Conservation (phyloP, 2,888 invertebrate species). For the Pachymerium ferrugineum region DNA sequence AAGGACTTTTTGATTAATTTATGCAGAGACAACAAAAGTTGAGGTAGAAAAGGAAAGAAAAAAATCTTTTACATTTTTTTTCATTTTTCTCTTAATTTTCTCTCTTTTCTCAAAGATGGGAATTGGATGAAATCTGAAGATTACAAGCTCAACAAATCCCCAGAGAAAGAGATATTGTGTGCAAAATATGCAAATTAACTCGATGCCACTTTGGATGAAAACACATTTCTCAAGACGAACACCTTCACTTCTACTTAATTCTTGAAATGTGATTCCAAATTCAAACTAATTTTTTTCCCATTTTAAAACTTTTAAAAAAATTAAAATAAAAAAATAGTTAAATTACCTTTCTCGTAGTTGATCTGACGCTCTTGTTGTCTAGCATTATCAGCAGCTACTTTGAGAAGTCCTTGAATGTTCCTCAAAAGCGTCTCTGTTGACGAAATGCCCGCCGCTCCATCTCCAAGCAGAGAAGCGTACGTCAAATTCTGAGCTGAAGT, state of each 20-base stretch:
- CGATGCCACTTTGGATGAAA: slow-evolving; percentile 5
- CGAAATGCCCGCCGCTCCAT: slow-evolving; percentile 51
- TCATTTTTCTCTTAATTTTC: not conserved
- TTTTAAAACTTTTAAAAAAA: not conserved
- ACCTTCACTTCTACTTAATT: not conserved
- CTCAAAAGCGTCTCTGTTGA: slow-evolving; percentile 89
- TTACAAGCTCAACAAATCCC: slow-evolving; percentile 12
- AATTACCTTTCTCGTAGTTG: slow-evolving; percentile 89
- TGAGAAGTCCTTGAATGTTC: slow-evolving; percentile 91
- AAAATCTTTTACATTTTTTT: not conserved
- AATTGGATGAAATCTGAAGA: slow-evolving; percentile 15
- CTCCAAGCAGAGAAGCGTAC: slow-evolving; percentile 57
- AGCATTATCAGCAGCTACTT: slow-evolving; percentile 96
- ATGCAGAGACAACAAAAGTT: not conserved
- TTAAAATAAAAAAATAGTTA: not conserved
- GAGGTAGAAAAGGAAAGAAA: not conserved
- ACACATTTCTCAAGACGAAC: not conserved
- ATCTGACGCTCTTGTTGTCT: slow-evolving; percentile 92
- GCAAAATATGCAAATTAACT: slow-evolving; percentile 5
- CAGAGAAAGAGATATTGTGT: slow-evolving; percentile 4
- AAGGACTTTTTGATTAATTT: slow-evolving; percentile 6
- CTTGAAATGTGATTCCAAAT: slow-evolving; percentile 5
- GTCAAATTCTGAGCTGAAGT: slow-evolving; percentile 58
- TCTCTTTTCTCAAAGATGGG: slow-evolving; percentile 5
- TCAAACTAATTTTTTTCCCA: not conserved